These are phyloP conservation scores for Kryptopterus vitreolus DNA, from an alignment of 2,797 vertebrate species.

Conservation along the genomic window DNA sequence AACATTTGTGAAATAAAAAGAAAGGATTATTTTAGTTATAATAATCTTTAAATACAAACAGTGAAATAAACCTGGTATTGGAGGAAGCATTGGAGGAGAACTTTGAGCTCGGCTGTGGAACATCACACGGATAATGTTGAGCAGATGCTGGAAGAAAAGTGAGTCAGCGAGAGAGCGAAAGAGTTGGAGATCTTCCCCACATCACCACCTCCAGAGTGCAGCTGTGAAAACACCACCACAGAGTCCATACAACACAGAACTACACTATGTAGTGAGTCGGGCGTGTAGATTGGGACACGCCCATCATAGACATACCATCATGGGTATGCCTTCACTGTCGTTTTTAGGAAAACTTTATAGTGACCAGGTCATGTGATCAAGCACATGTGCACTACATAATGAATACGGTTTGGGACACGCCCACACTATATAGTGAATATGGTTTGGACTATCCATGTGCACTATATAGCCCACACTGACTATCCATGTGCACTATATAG, in stretches of 20 bases:
- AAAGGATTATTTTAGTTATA: too few species aligned
- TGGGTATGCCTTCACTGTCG: too few species aligned
- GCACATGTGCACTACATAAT: not conserved
- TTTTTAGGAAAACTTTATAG: not conserved
- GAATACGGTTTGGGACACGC: not conserved
- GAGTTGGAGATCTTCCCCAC: not conserved
- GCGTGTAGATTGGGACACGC: not conserved
- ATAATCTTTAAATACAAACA: too few species aligned
- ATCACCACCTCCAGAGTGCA: not conserved
- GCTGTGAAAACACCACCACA: slow-evolving; percentile 12
- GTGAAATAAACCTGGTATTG: too few species aligned
- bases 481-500: too few species aligned
- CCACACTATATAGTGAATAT: not conserved
- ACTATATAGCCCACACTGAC: too few species aligned
- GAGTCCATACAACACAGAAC: too few species aligned
- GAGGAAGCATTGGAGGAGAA: too few species aligned
- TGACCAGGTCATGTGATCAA: not conserved
- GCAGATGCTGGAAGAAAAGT: slow-evolving; percentile 9
- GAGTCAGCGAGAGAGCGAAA: slow-evolving; percentile 2
- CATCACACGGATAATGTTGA: not conserved
- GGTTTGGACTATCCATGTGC: not conserved
- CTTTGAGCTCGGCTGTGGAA: not conserved
- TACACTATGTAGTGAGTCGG: not conserved
- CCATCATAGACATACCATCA: not conserved
- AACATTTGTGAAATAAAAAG: too few species aligned